Evolutionary conservation across 2,888 invertebrate species (phyloP).

Genomic region (Eilema griseolum): DNA sequence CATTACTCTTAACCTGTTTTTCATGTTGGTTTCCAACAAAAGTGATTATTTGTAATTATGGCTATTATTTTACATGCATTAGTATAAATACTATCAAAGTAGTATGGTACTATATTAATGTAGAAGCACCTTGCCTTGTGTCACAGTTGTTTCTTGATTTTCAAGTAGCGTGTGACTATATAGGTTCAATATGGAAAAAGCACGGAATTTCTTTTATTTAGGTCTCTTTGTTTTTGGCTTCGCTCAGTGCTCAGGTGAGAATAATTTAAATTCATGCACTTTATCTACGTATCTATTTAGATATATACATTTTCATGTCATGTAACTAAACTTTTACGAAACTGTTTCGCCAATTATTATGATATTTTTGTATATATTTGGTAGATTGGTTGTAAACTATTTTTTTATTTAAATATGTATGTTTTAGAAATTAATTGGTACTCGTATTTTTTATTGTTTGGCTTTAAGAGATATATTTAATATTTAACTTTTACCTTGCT

Average conservation of each 20-base stretch:
- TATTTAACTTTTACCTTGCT: too few relatives aligned
- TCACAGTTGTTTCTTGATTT: not conserved
- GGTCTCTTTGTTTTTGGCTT: not conserved
- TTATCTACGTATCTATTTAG: too few relatives aligned
- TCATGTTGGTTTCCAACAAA: not conserved
- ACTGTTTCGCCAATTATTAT: too few relatives aligned
- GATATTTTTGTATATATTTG: too few relatives aligned
- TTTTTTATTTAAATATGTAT: too few relatives aligned
- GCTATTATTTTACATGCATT: not conserved
- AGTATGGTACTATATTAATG: constrained; percentile 7
- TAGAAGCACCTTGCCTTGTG: not conserved
- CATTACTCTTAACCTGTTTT: not conserved
- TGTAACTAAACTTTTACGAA: too few relatives aligned
- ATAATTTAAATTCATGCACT: not conserved
- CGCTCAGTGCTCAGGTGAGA: not conserved
- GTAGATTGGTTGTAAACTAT: too few relatives aligned
- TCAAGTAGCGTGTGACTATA: too few relatives aligned
- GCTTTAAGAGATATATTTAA: too few relatives aligned
- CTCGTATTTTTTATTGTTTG: too few relatives aligned
- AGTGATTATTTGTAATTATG: not conserved
- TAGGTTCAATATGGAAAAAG: not conserved
- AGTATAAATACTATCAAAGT: not conserved
- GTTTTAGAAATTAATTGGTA: too few relatives aligned
- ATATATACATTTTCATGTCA: too few relatives aligned
- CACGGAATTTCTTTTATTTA: not conserved